A percentile compares a stretch with the other conserved stretches of the same genome.
These are phyloP conservation scores for Clusia tigrina DNA, from an alignment of 2,888 invertebrate species.

Conservation along the genomic window DNA sequence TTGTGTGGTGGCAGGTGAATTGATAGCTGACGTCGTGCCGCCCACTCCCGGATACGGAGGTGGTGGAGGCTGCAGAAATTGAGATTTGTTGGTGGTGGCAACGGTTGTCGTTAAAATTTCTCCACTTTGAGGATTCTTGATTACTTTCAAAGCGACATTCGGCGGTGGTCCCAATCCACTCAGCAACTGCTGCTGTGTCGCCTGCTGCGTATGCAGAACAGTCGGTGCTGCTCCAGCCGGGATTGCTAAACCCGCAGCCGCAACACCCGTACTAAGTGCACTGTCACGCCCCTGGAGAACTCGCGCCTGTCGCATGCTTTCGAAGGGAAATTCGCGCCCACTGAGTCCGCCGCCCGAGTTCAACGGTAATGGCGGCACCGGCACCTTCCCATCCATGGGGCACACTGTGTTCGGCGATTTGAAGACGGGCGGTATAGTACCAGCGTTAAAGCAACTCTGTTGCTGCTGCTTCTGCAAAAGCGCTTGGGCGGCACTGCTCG, in stretches of 20 bases:
- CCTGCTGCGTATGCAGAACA: constrained; percentile 21
- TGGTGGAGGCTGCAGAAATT: constrained; percentile 61
- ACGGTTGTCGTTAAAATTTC: constrained; percentile 42
- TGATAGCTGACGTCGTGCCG: constrained; percentile 31
- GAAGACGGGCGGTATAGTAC: constrained; percentile 64
- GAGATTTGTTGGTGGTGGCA: constrained; percentile 45
- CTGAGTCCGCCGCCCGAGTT: constrained; percentile 65
- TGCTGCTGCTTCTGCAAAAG: constrained; percentile 41
- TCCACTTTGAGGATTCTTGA: constrained; percentile 50
- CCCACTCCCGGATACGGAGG: constrained; percentile 60
- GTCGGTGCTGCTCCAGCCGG: constrained; percentile 13
- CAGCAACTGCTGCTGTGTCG: constrained; percentile 42
- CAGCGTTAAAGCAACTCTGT: constrained; percentile 31
- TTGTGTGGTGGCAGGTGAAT: constrained; percentile 24
- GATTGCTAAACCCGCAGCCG: constrained; percentile 23
- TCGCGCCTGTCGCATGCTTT: constrained; percentile 90
- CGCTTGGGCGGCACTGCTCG: constrained; percentile 31
- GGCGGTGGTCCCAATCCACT: constrained; percentile 45
- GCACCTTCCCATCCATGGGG: constrained; percentile 79
- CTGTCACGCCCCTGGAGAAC: constrained; percentile 81
- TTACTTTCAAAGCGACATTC: constrained; percentile 54
- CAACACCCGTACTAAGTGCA: constrained; percentile 64
- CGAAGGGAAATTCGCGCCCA: constrained; percentile 78
- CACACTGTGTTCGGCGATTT: constrained; percentile 89
- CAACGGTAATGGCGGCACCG: constrained; percentile 67